Evolutionary conservation across 2,113 vertebrate species (phyloP), one percentile per base, ranked within the genome.

Genomic region (Pristiophorus japonicus): DNA sequence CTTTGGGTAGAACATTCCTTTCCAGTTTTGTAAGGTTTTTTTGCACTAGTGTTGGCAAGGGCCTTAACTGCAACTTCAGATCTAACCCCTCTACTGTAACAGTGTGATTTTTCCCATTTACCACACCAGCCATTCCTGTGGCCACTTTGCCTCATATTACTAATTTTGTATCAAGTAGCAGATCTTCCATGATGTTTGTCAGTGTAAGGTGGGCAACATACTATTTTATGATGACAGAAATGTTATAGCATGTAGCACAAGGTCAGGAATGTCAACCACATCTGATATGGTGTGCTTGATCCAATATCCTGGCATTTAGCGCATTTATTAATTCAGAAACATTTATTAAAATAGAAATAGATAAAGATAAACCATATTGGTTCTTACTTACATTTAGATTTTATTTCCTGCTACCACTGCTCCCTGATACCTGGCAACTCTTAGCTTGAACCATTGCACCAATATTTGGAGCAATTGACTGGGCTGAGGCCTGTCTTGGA

Each of bases 151-250:
- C 27, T 91, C 30, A 62, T n/a, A 91, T 62, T 62, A 16, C 38
- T 63, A 91, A 62, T 62, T 91, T 91, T 91, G 59, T n/a, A 34
- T 91, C 55, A 62, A 91, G 14, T 91, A 91, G n/a, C 55, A 20
- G 5, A n/a, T 20, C 59, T n/a, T 6, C 75, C 3, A 81, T 20
- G 75, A 81, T 20, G n/a, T 38, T 42, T 42, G n/a, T 81, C 88
- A 62, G 6, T 38, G 59, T 91, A 63, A 91, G 30, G 20, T 91
- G 88, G 34, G 63, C 55, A n/a, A 63, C 30, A 91, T 62, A n/a
- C 1, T n/a, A 91, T 62, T 38, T 63, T 10, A 8, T 27, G 88
- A 63, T 22, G 59, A 91, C 34, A 45, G 38, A 70, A 70, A 38
- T 38, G 12, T 42, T 81, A 14, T 59, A 59, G 6, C 59, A 59